phyloP scores from a whole-genome alignment of 2,888 invertebrate genomes.

The Synanthedon tipuliformis region DNA sequence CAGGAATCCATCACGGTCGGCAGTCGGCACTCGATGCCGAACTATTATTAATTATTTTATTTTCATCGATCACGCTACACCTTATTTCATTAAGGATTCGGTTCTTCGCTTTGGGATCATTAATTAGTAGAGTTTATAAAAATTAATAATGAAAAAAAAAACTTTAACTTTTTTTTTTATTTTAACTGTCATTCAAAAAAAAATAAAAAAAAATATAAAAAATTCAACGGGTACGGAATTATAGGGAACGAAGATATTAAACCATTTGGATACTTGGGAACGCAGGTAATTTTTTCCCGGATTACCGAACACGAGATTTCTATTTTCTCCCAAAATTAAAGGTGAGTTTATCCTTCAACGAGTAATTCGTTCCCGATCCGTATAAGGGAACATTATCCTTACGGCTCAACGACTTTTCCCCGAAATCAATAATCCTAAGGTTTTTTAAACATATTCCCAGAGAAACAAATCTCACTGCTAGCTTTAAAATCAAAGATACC shows the following conservation, averaged over 20 bases:
- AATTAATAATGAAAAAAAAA: not conserved
- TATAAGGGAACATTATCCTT: slow-evolving; percentile 55
- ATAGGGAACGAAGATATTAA: slow-evolving; percentile 1
- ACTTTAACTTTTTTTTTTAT: not conserved
- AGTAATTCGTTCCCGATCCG: slow-evolving; percentile 58
- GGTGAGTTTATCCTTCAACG: slow-evolving; percentile 60
- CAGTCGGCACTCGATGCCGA: slow-evolving; percentile 43
- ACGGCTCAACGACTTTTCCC: slow-evolving; percentile 48
- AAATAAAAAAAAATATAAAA: too few relatives aligned
- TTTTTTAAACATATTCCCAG: slow-evolving; percentile 50
- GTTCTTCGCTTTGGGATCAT: slow-evolving; percentile 38
- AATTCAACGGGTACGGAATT: not conserved
- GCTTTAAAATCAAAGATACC: slow-evolving; percentile 54
- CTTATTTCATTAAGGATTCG: slow-evolving; percentile 59
- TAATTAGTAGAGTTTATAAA: slow-evolving; percentile 40
- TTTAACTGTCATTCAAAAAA: not conserved
- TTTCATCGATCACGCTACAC: slow-evolving; percentile 63
- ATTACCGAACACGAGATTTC: slow-evolving; percentile 29
- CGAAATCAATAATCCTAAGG: slow-evolving; percentile 61
- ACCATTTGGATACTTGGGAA: not conserved
- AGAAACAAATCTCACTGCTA: slow-evolving; percentile 54
- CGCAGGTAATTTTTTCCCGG: slow-evolving; percentile 46
- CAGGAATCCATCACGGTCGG: slow-evolving; percentile 54
- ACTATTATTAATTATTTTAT: slow-evolving; percentile 66
- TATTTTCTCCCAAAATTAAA: slow-evolving; percentile 51